Evolutionary conservation across 2,113 vertebrate genomes (phyloP).

Genomic region (Mus spicilegus): DNA sequence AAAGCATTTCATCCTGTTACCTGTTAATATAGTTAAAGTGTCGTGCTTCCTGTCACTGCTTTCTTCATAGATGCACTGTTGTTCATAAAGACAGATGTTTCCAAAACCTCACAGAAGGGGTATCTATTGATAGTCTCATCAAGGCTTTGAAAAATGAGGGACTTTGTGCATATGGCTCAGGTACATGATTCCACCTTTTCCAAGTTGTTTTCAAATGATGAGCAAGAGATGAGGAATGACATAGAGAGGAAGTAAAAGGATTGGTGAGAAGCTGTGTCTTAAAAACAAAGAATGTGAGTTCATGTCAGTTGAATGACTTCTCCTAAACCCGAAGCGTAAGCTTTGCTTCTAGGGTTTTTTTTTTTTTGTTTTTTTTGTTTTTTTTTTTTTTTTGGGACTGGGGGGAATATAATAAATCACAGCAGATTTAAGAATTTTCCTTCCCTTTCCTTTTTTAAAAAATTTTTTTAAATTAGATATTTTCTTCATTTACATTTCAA

Average conservation of each 20-base stretch:
- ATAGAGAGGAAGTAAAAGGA: conserved; percentile 9
- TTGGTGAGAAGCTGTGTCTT: conserved; percentile 1
- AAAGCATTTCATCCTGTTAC: not conserved
- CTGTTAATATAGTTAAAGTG: not conserved
- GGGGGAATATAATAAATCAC: not conserved
- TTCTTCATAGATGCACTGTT: not conserved
- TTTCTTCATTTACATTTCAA: no score
- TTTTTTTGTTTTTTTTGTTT: not conserved
- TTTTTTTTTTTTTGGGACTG: not conserved
- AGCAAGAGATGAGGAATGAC: not conserved
- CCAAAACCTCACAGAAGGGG: not conserved
- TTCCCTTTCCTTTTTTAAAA: not conserved
- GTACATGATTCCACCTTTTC: conserved; percentile 11
- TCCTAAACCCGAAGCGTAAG: conserved; percentile 48
- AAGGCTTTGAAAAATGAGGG: not conserved
- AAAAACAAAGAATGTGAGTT: conserved; percentile 40
- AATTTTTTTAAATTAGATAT: no score
- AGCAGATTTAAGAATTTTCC: conserved; percentile 54
- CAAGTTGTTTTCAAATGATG: conserved; percentile 17
- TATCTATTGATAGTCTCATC: not conserved
- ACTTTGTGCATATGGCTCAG: not conserved
- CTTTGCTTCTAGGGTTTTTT: not conserved
- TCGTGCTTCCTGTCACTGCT: not conserved
- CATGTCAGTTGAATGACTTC: conserved; percentile 12
- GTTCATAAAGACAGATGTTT: not conserved